Evolutionary conservation across 2,797 vertebrate species (phyloP).

Genomic region (Vespertilio murinus): DNA sequence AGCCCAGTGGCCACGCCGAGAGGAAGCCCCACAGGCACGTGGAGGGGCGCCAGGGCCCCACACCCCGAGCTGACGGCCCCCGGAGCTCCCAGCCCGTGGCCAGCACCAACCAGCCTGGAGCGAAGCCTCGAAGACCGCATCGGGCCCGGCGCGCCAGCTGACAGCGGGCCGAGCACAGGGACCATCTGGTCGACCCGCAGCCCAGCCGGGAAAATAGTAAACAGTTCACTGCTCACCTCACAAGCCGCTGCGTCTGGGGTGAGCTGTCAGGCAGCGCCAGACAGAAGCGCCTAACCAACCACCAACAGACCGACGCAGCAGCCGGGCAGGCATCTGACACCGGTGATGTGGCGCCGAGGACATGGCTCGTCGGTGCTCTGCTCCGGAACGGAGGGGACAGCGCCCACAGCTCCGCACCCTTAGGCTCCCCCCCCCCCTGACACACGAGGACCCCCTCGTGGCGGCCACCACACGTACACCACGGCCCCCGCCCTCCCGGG

Average conservation of each 20-base stretch:
- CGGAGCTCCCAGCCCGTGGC: background rate
- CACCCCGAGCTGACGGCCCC: background rate
- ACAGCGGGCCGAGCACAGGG: background rate
- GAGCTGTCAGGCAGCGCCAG: background rate
- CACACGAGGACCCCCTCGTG: too few relatives aligned
- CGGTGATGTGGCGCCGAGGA: background rate
- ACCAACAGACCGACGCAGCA: background rate
- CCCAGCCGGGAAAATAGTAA: background rate
- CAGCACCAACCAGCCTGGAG: background rate
- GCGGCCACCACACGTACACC: background rate
- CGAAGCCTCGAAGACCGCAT: background rate
- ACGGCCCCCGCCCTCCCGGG: background rate
- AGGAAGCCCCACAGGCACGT: background rate
- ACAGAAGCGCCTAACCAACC: background rate
- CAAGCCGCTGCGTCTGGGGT: background rate
- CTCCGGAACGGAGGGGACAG: background rate
- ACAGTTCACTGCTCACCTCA: background rate
- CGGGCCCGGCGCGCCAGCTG: background rate
- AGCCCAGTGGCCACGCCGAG: background rate
- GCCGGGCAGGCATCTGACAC: background rate
- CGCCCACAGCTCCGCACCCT: background rate
- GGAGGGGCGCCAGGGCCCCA: background rate
- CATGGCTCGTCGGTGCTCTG: background rate
- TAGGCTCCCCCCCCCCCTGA: fast-evolving
- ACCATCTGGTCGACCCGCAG: background rate